Percentiles rank a stretch among this genome's conserved stretches.
Evolutionary conservation across 2,888 invertebrate genomes (phyloP).

Genomic region (Dromius quadrimaculatus): DNA sequence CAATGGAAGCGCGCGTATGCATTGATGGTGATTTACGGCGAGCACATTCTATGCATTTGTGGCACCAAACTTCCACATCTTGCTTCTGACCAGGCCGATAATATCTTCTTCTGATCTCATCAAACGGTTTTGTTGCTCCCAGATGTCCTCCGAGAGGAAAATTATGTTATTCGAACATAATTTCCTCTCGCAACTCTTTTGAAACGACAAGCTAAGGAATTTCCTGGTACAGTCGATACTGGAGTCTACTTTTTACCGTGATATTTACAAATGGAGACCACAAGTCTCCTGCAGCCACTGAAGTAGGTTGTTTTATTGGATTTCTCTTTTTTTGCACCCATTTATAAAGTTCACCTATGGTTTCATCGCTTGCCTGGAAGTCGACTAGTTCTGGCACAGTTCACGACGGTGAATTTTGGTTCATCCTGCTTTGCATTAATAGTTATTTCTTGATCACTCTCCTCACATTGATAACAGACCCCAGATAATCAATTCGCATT

Average conservation of each 20-base stretch:
- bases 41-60: background rate
- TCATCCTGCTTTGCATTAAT: background rate
- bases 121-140: background rate
- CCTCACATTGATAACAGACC: background rate
- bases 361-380: background rate
- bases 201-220: background rate
- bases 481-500: background rate
- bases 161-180: background rate
- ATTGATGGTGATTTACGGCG: background rate
- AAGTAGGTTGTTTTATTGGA: background rate
- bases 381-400: background rate
- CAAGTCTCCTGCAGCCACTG: background rate
- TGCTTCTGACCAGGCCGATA: background rate
- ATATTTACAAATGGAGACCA: background rate
- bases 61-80: background rate
- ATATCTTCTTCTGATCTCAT: background rate
- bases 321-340: background rate
- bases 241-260: background rate
- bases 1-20: background rate
- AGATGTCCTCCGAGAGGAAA: background rate
- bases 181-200: background rate
- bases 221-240: background rate
- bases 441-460: background rate
- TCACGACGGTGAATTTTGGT: background rate
- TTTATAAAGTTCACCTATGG: background rate